Conservation (phyloP, 2,888 invertebrate genomes). For the Eumerus sabulonum region DNA sequence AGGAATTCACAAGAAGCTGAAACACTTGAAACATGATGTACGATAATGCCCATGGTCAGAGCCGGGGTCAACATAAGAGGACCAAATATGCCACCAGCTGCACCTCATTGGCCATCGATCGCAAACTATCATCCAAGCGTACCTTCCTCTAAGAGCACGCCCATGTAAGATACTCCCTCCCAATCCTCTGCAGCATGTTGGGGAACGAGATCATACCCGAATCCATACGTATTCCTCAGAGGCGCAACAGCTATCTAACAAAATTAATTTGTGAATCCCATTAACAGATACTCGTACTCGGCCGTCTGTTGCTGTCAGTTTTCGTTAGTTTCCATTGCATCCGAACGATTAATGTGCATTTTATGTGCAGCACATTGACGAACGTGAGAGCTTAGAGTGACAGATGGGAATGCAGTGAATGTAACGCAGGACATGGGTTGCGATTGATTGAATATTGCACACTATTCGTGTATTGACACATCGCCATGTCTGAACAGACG, state of each 20-base stretch:
- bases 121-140: conserved; percentile 20
- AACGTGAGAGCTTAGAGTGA: neutral
- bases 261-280: conserved; percentile 67
- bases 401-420: neutral
- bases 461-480: no score
- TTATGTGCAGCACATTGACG: conserved; percentile 50
- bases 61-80: no score
- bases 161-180: neutral
- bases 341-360: conserved; percentile 62
- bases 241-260: neutral
- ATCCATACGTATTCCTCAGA: no score
- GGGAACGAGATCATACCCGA: no score
- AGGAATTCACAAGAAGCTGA: conserved; percentile 4
- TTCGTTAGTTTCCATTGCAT: conserved; percentile 48
- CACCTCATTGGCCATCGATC: conserved; percentile 60
- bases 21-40: conserved; percentile 45
- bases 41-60: conserved; percentile 40
- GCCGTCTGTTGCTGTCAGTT: conserved; percentile 68
- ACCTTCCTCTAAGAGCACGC: neutral
- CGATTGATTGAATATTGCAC: no score
- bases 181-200: no score
- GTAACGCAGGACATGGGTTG: neutral
- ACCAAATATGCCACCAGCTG: neutral
- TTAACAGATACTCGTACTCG: conserved; percentile 61
- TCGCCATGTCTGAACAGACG: no score